A percentile compares a stretch with the other conserved stretches of the same genome.
These are phyloP conservation scores for Poecilia picta DNA, from an alignment of 2,797 vertebrate genomes.

Conservation along the genomic window DNA sequence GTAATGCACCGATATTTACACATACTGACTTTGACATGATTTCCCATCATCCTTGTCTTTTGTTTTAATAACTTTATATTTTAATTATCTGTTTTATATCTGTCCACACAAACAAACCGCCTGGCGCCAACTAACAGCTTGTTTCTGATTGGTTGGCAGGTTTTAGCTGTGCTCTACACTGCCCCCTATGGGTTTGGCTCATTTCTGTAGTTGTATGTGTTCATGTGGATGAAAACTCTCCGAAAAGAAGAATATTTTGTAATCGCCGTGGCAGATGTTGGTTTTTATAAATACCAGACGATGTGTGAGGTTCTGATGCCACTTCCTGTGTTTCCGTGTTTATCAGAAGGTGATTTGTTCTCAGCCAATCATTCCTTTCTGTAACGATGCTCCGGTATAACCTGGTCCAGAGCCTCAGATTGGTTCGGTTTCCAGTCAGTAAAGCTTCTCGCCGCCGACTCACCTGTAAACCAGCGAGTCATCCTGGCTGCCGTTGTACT, in stretches of 20 bases:
- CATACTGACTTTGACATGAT: too few species aligned
- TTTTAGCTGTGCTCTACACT: background rate
- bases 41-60: background rate
- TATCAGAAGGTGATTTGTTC: background rate
- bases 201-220: too few species aligned
- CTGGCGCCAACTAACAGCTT: too few species aligned
- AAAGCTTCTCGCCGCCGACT: constrained; percentile 55
- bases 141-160: background rate
- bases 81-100: background rate
- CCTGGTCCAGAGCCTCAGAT: constrained; percentile 37
- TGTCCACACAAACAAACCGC: too few species aligned
- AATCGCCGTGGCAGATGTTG: too few species aligned
- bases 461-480: constrained; percentile 99
- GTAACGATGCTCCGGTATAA: constrained; percentile 21
- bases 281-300: too few species aligned
- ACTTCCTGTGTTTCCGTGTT: background rate
- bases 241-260: too few species aligned
- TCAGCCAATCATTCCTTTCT: background rate
- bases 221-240: too few species aligned
- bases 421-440: constrained; percentile 37
- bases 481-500: constrained; percentile 97
- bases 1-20: too few species aligned
- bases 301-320: background rate
- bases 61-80: background rate
- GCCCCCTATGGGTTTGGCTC: background rate